A percentile compares a stretch with the other conserved stretches of the same genome.
Conservation (phyloP, 1,140 invertebrate genomes). For the Drosophila virilis region DNA sequence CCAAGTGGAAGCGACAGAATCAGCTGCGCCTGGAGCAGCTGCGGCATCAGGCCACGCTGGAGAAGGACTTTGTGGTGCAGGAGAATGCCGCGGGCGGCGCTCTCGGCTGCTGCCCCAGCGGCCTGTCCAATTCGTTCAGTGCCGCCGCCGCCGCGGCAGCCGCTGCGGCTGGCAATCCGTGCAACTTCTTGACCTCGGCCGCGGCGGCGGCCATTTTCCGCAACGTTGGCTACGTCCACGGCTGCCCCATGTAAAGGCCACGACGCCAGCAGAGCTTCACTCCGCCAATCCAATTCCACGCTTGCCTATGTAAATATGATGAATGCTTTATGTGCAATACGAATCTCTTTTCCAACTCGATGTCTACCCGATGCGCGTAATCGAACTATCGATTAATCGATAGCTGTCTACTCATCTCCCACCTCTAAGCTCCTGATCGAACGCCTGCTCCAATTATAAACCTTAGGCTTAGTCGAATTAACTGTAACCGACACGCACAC, state of each 20-base stretch:
- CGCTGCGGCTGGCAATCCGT: constrained; percentile 83
- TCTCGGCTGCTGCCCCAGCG: constrained; percentile 77
- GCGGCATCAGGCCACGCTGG: constrained; percentile 88
- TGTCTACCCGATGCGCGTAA: background rate
- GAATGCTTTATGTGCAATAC: constrained; percentile 54
- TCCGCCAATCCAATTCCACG: background rate
- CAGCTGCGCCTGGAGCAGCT: constrained; percentile 93
- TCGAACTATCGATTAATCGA: constrained; percentile 26
- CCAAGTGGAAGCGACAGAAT: constrained; percentile 97
- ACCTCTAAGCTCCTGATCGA: background rate
- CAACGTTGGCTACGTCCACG: constrained; percentile 90
- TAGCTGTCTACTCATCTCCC: background rate
- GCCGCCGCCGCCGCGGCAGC: constrained; percentile 70
- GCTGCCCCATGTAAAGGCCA: constrained; percentile 87
- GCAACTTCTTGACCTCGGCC: constrained; percentile 85
- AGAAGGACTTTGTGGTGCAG: constrained; percentile 79
- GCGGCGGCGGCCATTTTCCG: constrained; percentile 89
- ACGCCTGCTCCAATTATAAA: constrained; percentile 34
- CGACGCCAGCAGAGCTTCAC: background rate
- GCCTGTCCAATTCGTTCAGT: constrained; percentile 65
- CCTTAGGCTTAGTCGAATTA: constrained; percentile 69
- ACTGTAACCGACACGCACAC: constrained; percentile 49
- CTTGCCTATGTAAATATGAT: constrained; percentile 60
- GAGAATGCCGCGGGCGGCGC: constrained; percentile 50
- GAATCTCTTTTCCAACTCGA: background rate